Evolutionary conservation across 2,797 vertebrate genomes (phyloP).

Genomic region (Xerus rutilus): DNA sequence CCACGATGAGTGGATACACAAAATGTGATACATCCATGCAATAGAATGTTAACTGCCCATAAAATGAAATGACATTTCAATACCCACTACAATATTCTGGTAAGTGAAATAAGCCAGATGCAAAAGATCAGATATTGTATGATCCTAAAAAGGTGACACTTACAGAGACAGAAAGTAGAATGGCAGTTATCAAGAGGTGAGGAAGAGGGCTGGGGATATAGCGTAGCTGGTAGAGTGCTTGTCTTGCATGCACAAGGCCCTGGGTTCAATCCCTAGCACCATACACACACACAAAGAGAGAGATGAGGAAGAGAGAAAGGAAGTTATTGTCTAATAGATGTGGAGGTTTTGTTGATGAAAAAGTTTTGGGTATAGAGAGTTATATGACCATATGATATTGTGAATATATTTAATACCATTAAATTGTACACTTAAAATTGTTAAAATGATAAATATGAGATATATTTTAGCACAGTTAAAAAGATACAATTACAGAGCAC

Average conservation of each 20-base stretch:
- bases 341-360: background rate
- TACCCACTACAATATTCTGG: background rate
- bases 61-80: background rate
- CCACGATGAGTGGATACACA: background rate
- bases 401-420: background rate
- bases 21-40: background rate
- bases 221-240: no score
- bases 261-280: no score
- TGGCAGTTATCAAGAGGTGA: background rate
- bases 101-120: slow-evolving; percentile 30
- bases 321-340: background rate
- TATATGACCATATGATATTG: background rate
- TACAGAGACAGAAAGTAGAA: background rate
- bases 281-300: no score
- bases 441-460: background rate
- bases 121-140: background rate
- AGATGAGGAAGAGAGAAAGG: background rate
- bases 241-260: no score
- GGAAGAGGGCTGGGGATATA: no score
- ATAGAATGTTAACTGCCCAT: background rate
- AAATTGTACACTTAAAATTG: background rate
- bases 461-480: background rate
- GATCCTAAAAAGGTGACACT: background rate
- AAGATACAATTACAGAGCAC: background rate
- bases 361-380: background rate